These are phyloP conservation scores for Drosophila lacteicornis DNA, from an alignment of 1,140 invertebrate species.

Conservation along the genomic window DNA sequence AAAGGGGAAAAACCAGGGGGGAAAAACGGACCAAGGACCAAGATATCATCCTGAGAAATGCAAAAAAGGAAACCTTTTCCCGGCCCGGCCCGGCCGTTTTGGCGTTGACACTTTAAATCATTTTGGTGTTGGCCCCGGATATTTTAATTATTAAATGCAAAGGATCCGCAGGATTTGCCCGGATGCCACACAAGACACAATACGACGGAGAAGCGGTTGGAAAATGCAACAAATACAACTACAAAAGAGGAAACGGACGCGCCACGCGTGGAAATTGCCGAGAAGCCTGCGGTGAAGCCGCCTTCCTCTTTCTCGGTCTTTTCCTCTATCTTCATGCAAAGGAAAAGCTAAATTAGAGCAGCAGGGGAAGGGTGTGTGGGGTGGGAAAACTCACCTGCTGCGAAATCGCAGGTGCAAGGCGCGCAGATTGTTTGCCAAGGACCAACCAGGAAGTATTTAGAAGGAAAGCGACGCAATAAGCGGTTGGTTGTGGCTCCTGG, in stretches of 20 bases:
- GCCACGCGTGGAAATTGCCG: conserved; percentile 74
- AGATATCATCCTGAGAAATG: conserved; percentile 21
- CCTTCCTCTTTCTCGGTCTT: conserved; percentile 12
- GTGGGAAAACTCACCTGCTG: conserved; percentile 27
- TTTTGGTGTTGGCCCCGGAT: conserved; percentile 70
- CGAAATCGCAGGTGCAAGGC: conserved; percentile 14
- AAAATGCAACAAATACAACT: conserved; percentile 26
- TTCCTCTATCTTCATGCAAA: conserved; percentile 33
- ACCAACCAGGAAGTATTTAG: conserved; percentile 72
- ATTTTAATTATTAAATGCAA: conserved; percentile 84
- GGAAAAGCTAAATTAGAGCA: conserved; percentile 74
- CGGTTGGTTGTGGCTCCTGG: background rate
- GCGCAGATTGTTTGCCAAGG: conserved; percentile 60
- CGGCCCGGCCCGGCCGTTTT: conserved; percentile 21
- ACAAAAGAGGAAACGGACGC: conserved; percentile 49
- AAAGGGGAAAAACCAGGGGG: background rate
- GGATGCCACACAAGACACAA: conserved; percentile 21
- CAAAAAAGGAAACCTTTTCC: conserved; percentile 5
- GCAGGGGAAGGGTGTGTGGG: background rate
- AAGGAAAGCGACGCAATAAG: conserved; percentile 16
- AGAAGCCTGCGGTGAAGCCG: conserved; percentile 48
- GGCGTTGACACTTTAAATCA: conserved; percentile 81
- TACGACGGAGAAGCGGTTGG: conserved; percentile 16
- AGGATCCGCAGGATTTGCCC: conserved; percentile 31
- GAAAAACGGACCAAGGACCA: conserved; percentile 8